Evolutionary conservation across 1,140 invertebrate genomes (phyloP).

Genomic region (Eufriesea mexicana): DNA sequence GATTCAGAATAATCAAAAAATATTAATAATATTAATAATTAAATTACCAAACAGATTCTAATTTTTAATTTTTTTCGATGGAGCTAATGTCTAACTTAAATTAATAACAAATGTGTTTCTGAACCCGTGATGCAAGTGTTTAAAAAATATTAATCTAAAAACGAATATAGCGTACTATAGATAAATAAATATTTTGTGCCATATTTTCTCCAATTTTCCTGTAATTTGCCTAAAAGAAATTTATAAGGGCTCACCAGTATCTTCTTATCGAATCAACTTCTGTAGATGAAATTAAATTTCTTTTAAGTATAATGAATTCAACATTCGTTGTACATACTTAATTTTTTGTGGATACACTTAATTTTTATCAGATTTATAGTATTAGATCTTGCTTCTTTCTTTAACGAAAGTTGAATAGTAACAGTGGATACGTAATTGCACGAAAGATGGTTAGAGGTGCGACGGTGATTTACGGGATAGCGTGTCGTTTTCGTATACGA

Average conservation of each 20-base stretch:
- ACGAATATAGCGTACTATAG: too few relatives aligned
- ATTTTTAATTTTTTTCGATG: not conserved
- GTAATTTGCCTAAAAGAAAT: too few relatives aligned
- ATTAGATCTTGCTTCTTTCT: not conserved
- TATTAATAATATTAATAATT: slow-evolving; percentile 9
- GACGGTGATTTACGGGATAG: slow-evolving; percentile 29
- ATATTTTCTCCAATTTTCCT: too few relatives aligned
- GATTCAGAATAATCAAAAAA: not conserved
- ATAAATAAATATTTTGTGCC: too few relatives aligned
- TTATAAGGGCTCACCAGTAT: too few relatives aligned
- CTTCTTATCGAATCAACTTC: too few relatives aligned
- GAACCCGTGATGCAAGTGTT: not conserved
- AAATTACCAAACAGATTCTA: not conserved
- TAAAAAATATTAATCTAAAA: not conserved
- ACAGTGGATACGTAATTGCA: not conserved
- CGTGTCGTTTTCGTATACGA: slow-evolving; percentile 13
- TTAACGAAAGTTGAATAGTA: not conserved
- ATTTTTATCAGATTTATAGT: not conserved
- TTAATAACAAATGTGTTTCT: not conserved
- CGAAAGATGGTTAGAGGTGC: slow-evolving; percentile 19
- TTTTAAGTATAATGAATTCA: too few relatives aligned
- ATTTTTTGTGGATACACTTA: too few relatives aligned
- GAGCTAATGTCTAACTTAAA: too few relatives aligned
- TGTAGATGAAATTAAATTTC: too few relatives aligned
- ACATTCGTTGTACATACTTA: too few relatives aligned